Evolutionary conservation across 92 coral and sea anemone species (phyloP).

Genomic region (Plumapathes pennacea): DNA sequence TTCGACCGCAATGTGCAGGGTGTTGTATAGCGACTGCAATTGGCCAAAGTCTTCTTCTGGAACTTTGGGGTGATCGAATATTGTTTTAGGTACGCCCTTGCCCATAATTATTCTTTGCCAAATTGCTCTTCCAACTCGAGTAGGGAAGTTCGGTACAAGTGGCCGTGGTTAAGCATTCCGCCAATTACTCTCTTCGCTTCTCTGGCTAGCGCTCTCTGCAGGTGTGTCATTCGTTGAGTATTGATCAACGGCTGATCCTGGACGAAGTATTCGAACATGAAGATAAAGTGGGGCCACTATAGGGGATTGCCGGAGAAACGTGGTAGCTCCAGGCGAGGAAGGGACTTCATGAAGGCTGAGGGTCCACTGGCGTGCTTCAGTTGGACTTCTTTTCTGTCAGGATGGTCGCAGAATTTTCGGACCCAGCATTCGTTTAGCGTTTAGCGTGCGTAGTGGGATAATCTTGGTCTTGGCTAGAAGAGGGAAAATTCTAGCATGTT

Average conservation of each 20-base stretch:
- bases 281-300: constrained; percentile 51
- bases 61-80: constrained; percentile 21
- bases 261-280: constrained; percentile 23
- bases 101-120: constrained; percentile 50
- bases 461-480: no score
- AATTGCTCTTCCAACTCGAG: constrained; percentile 53
- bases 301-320: constrained; percentile 39
- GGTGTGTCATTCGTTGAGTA: constrained; percentile 51
- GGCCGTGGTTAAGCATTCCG: constrained; percentile 66
- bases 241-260: constrained; percentile 60
- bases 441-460: no score
- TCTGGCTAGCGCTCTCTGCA: constrained; percentile 31
- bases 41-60: constrained; percentile 23
- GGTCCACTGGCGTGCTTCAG: no score
- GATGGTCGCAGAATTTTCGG: no score
- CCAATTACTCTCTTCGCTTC: constrained; percentile 45
- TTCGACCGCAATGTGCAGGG: no score
- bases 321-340: constrained; percentile 32
- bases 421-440: no score
- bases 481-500: no score
- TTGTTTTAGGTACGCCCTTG: no score
- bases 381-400: no score
- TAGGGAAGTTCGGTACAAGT: constrained; percentile 53
- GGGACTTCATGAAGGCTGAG: constrained; percentile 26
- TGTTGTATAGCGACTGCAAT: no score